A percentile compares a stretch with the other conserved stretches of the same genome.
These are phyloP conservation scores for Tangara arthus DNA, from an alignment of 2,797 vertebrate genomes.

Conservation along the genomic window DNA sequence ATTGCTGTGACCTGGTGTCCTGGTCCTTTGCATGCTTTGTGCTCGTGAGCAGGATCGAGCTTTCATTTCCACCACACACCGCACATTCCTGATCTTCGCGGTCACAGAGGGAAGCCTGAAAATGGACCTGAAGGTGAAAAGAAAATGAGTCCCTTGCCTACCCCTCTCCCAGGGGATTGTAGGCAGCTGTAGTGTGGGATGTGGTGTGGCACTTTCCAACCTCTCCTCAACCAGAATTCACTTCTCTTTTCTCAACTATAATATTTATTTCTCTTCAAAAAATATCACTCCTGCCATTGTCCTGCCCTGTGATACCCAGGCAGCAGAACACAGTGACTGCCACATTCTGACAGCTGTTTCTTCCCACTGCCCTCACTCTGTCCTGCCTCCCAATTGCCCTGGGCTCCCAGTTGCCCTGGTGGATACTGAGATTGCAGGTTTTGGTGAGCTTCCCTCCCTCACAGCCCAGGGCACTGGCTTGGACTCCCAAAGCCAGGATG, in stretches of 20 bases:
- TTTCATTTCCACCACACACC: not conserved
- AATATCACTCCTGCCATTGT: not conserved
- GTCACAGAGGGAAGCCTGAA: not conserved
- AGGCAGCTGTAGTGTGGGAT: not conserved
- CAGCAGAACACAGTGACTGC: not conserved
- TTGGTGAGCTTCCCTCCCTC: not conserved
- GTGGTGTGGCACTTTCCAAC: not conserved
- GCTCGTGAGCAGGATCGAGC: accelerated
- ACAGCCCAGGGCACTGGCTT: accelerated
- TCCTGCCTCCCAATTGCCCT: not conserved
- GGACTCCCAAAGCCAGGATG: accelerated
- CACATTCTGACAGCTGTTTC: not conserved
- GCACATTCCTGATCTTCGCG: not conserved
- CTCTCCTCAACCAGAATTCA: not conserved
- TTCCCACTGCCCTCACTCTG: not conserved
- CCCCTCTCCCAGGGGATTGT: not conserved
- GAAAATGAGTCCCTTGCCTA: not conserved
- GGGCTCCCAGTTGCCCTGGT: not conserved
- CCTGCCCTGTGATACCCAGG: not conserved
- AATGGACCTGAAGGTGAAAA: not conserved
- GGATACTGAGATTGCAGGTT: not conserved
- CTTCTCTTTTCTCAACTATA: not conserved
- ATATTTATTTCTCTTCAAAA: not conserved
- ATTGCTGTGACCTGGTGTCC: not conserved
- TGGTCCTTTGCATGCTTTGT: not conserved